phyloP scores from a whole-genome alignment of 2,113 vertebrate species.

The Eretmochelys imbricata region DNA sequence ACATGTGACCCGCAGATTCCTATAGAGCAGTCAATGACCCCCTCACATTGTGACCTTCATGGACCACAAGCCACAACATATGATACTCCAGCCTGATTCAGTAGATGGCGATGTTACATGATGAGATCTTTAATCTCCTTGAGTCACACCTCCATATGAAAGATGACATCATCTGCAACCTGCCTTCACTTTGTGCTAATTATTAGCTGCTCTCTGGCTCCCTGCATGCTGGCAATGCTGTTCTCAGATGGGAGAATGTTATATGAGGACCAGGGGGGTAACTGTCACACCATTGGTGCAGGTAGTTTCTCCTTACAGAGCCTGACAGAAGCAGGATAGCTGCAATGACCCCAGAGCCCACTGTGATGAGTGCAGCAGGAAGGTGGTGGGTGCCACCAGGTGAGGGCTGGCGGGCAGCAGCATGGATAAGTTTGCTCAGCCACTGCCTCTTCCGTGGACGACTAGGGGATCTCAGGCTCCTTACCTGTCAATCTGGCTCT shows the following conservation, averaged over 20 bases:
- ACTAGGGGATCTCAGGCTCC: neutral
- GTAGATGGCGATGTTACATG: neutral
- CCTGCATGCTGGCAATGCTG: rapidly evolving
- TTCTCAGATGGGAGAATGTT: neutral
- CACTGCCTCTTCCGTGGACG: neutral
- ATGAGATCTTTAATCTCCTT: neutral
- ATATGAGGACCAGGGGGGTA: rapidly evolving
- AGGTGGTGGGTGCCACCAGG: rapidly evolving
- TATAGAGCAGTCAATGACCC: neutral
- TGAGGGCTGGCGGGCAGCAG: neutral
- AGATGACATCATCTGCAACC: neutral
- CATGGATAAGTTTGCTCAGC: neutral
- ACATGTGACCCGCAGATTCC: neutral
- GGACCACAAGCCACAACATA: neutral
- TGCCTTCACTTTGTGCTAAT: neutral
- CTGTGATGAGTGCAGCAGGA: neutral
- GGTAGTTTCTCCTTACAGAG: neutral
- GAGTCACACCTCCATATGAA: neutral
- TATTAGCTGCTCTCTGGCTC: neutral
- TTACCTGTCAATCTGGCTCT: neutral
- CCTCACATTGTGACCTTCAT: neutral
- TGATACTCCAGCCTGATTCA: neutral
- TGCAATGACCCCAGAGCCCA: neutral
- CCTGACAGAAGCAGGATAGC: neutral
- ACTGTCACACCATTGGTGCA: neutral